Percentiles rank a stretch among this genome's conserved stretches.
These are phyloP conservation scores for Rhogogaster chlorosoma DNA, from an alignment of 2,888 invertebrate genomes.

Conservation along the genomic window DNA sequence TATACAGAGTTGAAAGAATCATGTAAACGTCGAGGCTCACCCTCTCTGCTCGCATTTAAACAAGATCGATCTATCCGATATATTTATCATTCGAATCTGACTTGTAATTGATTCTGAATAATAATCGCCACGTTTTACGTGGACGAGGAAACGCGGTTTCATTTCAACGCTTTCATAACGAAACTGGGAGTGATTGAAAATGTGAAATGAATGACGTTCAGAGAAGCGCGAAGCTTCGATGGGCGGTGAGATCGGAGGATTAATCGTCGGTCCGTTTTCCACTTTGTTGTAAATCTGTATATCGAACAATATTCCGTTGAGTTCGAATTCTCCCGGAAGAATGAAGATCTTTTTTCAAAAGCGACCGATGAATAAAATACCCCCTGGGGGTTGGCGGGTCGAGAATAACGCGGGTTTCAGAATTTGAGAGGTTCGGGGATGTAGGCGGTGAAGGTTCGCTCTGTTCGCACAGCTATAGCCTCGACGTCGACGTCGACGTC, in stretches of 20 bases:
- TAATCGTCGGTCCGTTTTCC: not conserved
- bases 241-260: not conserved
- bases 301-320: not conserved
- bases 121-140: no score
- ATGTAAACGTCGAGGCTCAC: no score
- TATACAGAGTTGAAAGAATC: no score
- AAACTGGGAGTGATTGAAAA: not conserved
- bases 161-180: not conserved
- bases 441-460: constrained; percentile 35
- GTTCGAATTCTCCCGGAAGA: not conserved
- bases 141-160: not conserved
- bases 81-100: not conserved
- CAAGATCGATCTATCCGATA: not conserved
- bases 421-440: constrained; percentile 9
- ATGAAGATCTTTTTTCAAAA: not conserved
- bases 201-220: not conserved
- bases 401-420: not conserved
- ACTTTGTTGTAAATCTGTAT: not conserved
- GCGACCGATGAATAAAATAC: not conserved
- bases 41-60: not conserved
- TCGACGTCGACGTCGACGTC: constrained; percentile 57
- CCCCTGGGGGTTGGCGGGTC: not conserved
- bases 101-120: no score
- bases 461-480: constrained; percentile 22
- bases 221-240: not conserved